Evolutionary conservation across 2,888 invertebrate genomes (phyloP), one percentile per base, ranked within the genome.

Genomic region (Ichneumon xanthorius): DNA sequence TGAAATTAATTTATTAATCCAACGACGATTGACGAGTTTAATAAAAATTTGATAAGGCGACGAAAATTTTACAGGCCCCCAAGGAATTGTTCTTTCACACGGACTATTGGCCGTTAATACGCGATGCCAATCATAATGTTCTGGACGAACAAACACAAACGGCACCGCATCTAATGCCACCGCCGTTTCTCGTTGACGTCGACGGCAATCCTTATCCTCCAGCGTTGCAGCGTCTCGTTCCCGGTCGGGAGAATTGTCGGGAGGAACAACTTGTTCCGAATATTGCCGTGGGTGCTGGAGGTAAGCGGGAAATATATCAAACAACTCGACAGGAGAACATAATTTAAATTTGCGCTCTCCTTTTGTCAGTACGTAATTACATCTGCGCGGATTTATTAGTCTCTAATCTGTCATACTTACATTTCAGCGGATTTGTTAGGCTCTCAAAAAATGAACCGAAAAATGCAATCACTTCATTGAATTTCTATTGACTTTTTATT

Each of bases 21-120:
- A 11, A 16, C 4, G 48, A 48, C 16, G 4, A 48, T 48, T 48
- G 14, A 48, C 48, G 16, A 0, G n/a, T 50, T 50, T 16, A 16
- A 11, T 55, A 2, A 14, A 30, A 89, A 90, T 3, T 92, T 94
- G 88, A 92, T 94, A 61, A 40, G 14, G 4, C 5, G n/a, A 72
- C 16, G 45, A 26, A 19, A 63, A 22, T 14, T 88, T 91, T 93
- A 58, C 91, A 97, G 96, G 95, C 98, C 89, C 99, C 99, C 3
- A 96, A 96, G 88, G 98, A 99, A 94, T 95, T 99, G 91, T 99
- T 99, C 95, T 99, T 99, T 94, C 99, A 99, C 93, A 99, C 99
- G 1, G 99, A 99, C 94, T 99, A 99, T 94, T 96, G 97, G 70
- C 98, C 98, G 0, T 93, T 98, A 77, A 95, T 97, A 61, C 95